Conservation (phyloP, 1,140 invertebrate species). For the Cydia amplana region DNA sequence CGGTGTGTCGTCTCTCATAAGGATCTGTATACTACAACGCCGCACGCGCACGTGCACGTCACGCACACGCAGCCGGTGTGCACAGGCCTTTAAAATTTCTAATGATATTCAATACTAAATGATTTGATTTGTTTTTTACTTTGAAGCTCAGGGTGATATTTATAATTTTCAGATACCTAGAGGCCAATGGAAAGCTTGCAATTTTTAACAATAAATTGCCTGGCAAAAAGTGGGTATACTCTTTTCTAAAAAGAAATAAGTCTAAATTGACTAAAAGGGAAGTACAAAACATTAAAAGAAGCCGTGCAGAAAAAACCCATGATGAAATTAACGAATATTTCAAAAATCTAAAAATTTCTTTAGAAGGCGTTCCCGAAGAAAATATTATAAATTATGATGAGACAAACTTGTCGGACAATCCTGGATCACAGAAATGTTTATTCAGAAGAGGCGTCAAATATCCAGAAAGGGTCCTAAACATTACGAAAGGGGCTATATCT, state of each 20-base stretch:
- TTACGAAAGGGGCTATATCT: constrained; percentile 54
- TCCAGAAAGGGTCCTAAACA: constrained; percentile 56
- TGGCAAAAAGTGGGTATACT: neutral
- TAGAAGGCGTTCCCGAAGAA: constrained; percentile 53
- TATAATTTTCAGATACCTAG: neutral
- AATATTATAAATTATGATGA: constrained; percentile 74
- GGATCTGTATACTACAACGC: no score
- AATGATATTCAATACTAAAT: no score
- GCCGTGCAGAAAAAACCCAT: constrained; percentile 26
- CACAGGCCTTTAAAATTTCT: no score
- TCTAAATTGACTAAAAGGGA: constrained; percentile 22
- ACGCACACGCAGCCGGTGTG: no score
- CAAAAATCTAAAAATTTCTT: constrained; percentile 22
- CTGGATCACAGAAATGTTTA: constrained; percentile 53
- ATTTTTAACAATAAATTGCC: neutral
- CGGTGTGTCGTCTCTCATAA: no score
- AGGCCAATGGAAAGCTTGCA: neutral
- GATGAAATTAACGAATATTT: constrained; percentile 35
- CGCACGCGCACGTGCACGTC: no score
- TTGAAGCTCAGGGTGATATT: no score
- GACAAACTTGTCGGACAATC: constrained; percentile 69
- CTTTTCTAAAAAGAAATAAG: neutral
- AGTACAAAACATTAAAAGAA: constrained; percentile 34
- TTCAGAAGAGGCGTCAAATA: constrained; percentile 54
- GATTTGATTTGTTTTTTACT: no score